Conservation (phyloP, 2,888 invertebrate species). For the Girardia tigrina region DNA sequence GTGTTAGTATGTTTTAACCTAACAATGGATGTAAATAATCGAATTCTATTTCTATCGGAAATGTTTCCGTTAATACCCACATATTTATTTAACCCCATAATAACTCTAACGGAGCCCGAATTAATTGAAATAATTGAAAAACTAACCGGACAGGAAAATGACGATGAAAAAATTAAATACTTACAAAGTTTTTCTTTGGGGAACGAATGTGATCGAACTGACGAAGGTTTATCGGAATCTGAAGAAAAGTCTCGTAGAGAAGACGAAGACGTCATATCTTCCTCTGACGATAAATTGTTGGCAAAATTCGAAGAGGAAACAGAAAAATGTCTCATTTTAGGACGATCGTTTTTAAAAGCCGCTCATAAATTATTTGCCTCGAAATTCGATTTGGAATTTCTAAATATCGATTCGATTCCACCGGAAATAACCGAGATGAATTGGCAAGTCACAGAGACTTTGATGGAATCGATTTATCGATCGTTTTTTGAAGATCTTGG, state of each 20-base stretch:
- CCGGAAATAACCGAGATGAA: not conserved
- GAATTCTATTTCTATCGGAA: not conserved
- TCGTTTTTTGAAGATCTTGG: conserved; percentile 5
- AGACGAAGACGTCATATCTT: not conserved
- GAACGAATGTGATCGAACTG: not conserved
- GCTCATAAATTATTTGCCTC: not conserved
- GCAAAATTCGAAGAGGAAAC: not conserved
- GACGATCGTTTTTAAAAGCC: not conserved
- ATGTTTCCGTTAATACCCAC: not conserved
- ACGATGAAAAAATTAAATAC: not conserved
- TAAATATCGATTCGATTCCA: not conserved
- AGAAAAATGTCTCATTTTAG: not conserved
- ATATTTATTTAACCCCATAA: not conserved
- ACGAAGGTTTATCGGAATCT: not conserved
- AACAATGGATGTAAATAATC: no score
- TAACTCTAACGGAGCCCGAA: not conserved
- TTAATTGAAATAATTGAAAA: not conserved
- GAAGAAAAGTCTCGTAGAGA: not conserved
- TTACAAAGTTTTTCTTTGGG: not conserved
- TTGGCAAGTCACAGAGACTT: not conserved
- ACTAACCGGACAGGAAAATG: not conserved
- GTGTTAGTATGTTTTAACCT: no score
- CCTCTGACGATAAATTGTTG: not conserved
- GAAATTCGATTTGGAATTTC: not conserved
- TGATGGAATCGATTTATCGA: not conserved